Evolutionary conservation across 2,113 vertebrate species (phyloP).

Genomic region (Myiozetetes cayanensis): DNA sequence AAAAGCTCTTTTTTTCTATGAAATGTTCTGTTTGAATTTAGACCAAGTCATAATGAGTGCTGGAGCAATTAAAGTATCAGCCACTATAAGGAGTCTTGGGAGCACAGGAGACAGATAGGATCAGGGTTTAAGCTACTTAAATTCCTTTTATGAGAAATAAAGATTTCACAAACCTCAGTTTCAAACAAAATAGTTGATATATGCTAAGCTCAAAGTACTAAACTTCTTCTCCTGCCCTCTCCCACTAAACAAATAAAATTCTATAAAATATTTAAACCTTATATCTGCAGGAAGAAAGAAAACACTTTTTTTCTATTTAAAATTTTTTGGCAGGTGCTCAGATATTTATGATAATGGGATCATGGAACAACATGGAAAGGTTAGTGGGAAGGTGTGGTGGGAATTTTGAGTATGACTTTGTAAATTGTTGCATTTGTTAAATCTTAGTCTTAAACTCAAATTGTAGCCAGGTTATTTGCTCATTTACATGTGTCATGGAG

Average conservation of each 20-base stretch:
- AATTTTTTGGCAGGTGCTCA: background rate
- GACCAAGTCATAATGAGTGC: constrained; percentile 23
- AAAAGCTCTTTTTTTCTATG: background rate
- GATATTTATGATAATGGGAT: constrained; percentile 18
- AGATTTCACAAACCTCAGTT: constrained; percentile 6
- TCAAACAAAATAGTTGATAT: constrained; percentile 37
- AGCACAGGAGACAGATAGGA: constrained; percentile 38
- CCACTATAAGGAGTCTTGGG: constrained; percentile 4
- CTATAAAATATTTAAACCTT: constrained; percentile 42
- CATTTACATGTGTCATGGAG: background rate
- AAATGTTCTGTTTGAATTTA: constrained; percentile 29
- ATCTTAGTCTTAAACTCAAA: background rate
- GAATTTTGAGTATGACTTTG: constrained; percentile 37
- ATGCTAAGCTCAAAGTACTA: constrained; percentile 13
- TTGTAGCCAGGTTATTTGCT: background rate
- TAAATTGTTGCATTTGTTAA: background rate
- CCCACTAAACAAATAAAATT: constrained; percentile 5
- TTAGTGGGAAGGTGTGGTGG: background rate
- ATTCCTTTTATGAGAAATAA: constrained; percentile 38
- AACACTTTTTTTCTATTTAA: background rate
- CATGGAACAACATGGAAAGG: background rate
- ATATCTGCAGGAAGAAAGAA: constrained; percentile 26
- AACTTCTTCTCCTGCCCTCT: background rate
- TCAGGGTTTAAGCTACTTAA: constrained; percentile 49
- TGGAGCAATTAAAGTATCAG: constrained; percentile 52